Base-by-base conservation (phyloP, 1,140 invertebrate genomes). In the Magallana ariakensis region DNA sequence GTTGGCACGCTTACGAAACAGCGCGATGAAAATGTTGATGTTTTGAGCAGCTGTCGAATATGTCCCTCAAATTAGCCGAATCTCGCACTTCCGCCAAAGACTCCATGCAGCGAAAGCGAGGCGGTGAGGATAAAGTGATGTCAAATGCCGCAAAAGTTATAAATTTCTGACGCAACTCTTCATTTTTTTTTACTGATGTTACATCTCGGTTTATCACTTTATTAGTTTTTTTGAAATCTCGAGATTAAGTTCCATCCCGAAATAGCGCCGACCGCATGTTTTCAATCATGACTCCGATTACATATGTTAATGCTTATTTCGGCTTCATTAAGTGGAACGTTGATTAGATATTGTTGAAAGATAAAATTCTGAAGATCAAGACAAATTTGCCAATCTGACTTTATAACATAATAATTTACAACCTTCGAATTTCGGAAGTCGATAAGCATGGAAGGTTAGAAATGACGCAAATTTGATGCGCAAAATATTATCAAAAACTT, bases 181-280 rank as follows among this genome's bases (percentile, higher is more conserved):
- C 33, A 19, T 75, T 22, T 10, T 75, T 75, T 75, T 15, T 75
- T 19, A 26, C 66, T 75, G 66, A 33, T 75, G 66, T 75, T 75
- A 75, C 66, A 75, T 75, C 66, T 75, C 66, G 22, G 66, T 22
- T 26, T 75, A 75, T 75, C 66, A 75, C 22, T 75, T 75, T 75
- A 75, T 75, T 75, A 75, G 22, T 75, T 75, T 75, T 75, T 60
- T 75, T 75, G 66, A 75, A 75, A 75, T 75, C 66, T 75, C 22
- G 22, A 75, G 66, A 75, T 75, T 75, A 75, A 75, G 66, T 75
- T 75, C 22, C 22, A 26, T 4, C 11, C 66, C 66, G 22, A 75
- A 75, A 75, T 75, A 75, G 66, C 66, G 19, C 11, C 66, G 22
- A 26, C 66, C 66, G 66, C 66, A 75, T 75, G 66, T 33, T 75